Evolutionary conservation across 2,888 invertebrate genomes (phyloP).

Genomic region (Drepana falcataria): DNA sequence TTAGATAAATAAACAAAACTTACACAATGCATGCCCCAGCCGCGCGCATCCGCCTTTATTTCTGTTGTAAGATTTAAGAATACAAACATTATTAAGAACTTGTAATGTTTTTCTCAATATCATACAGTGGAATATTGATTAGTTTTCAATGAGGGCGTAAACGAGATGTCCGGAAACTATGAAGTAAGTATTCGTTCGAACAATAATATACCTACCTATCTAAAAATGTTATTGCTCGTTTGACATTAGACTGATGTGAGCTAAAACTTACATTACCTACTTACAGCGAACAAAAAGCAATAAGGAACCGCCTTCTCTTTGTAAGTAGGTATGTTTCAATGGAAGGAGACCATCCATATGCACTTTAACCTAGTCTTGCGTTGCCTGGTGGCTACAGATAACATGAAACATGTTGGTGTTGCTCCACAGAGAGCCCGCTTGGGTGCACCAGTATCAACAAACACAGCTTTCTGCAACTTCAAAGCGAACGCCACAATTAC

Average conservation of each 20-base stretch:
- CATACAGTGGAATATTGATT: background rate
- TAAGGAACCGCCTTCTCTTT: slow-evolving; percentile 3
- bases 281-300: background rate
- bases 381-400: slow-evolving; percentile 11
- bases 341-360: slow-evolving; percentile 27
- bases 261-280: background rate
- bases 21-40: slow-evolving; percentile 21
- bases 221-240: too few relatives aligned
- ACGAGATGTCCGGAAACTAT: too few relatives aligned
- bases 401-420: background rate
- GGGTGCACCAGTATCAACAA: slow-evolving; percentile 54
- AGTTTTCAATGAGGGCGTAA: too few relatives aligned
- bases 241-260: too few relatives aligned
- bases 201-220: too few relatives aligned
- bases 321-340: slow-evolving; percentile 1
- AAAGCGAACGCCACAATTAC: slow-evolving; percentile 47
- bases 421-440: slow-evolving; percentile 35
- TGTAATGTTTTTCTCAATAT: slow-evolving; percentile 5
- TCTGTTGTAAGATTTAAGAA: slow-evolving; percentile 10
- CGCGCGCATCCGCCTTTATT: slow-evolving; percentile 32
- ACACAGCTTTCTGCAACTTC: slow-evolving; percentile 57
- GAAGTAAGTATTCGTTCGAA: too few relatives aligned
- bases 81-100: slow-evolving; percentile 28
- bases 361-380: slow-evolving; percentile 42
- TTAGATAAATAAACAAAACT: background rate